A percentile compares a stretch with the other conserved stretches of the same genome.
Conservation (phyloP, 2,888 invertebrate species). For the Galeopsomyia nigrocyanea region DNA sequence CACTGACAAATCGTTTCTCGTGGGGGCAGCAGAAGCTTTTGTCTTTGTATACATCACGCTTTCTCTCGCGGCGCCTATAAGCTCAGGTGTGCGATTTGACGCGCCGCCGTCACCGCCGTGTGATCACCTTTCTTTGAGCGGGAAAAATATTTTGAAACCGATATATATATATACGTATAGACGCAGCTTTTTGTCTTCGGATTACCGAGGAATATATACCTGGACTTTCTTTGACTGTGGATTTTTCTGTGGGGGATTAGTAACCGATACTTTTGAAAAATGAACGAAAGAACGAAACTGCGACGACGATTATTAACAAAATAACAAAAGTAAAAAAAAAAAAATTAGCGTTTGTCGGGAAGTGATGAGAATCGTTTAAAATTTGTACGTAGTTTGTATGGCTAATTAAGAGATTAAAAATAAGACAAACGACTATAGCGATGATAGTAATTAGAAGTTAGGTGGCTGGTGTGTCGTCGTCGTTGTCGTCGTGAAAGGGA, state of each 20-base stretch:
- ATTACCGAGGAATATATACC: neutral
- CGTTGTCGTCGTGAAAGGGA: slow-evolving; percentile 32
- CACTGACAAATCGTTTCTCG: slow-evolving; percentile 64
- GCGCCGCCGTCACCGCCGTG: neutral
- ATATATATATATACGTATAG: neutral
- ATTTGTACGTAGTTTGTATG: slow-evolving; percentile 17
- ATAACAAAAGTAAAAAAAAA: no score
- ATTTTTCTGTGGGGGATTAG: no score
- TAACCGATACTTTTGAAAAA: no score
- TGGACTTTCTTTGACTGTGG: no score
- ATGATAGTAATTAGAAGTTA: slow-evolving; percentile 37
- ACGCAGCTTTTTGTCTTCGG: no score
- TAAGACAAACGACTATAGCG: slow-evolving; percentile 30
- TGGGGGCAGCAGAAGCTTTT: slow-evolving; percentile 61
- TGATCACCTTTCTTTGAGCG: slow-evolving; percentile 18
- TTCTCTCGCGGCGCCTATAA: neutral
- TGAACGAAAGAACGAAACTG: no score
- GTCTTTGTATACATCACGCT: slow-evolving; percentile 4
- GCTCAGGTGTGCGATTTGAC: neutral
- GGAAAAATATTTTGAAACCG: slow-evolving; percentile 41
- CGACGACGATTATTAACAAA: no score
- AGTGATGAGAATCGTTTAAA: slow-evolving; percentile 29
- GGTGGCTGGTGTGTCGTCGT: slow-evolving; percentile 24
- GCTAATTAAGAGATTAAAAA: slow-evolving; percentile 45
- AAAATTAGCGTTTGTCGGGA: neutral